These are phyloP conservation scores for Callipepla squamata DNA, from an alignment of 2,113 vertebrate genomes.

Conservation along the genomic window DNA sequence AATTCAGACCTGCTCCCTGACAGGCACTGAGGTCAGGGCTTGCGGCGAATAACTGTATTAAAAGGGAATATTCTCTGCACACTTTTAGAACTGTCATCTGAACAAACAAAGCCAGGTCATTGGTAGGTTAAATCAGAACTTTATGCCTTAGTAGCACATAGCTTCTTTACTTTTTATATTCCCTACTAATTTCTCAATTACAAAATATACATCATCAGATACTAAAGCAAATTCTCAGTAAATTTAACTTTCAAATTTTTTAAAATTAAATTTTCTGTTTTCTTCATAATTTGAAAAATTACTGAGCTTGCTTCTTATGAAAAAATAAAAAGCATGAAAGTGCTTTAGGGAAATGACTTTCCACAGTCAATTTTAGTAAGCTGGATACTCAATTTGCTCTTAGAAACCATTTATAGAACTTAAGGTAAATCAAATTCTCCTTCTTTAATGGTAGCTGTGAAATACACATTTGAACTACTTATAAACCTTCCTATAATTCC, in stretches of 20 bases:
- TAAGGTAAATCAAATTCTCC: background rate
- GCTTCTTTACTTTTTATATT: slow-evolving; percentile 53
- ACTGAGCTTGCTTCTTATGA: background rate
- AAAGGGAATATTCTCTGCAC: slow-evolving; percentile 81
- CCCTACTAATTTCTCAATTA: slow-evolving; percentile 60
- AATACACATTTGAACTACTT: background rate
- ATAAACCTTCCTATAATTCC: background rate
- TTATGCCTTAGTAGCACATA: slow-evolving; percentile 59
- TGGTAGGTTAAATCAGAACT: slow-evolving; percentile 81
- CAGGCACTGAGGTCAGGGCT: slow-evolving; percentile 85
- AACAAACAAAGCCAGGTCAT: slow-evolving; percentile 86
- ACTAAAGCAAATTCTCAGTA: background rate
- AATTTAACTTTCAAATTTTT: background rate
- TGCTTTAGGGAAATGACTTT: background rate
- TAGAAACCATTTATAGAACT: background rate
- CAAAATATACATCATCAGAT: slow-evolving; percentile 23
- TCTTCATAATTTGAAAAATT: background rate
- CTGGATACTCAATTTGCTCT: background rate
- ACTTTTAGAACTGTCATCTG: slow-evolving; percentile 85
- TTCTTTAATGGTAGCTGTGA: background rate
- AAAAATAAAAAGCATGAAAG: background rate
- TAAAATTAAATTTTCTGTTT: background rate
- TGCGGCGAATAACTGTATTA: slow-evolving; percentile 83
- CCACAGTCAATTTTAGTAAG: background rate
- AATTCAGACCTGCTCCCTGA: slow-evolving; percentile 85